These are phyloP conservation scores for Protaetia brevitarsis DNA, from an alignment of 1,140 invertebrate species.

Conservation along the genomic window DNA sequence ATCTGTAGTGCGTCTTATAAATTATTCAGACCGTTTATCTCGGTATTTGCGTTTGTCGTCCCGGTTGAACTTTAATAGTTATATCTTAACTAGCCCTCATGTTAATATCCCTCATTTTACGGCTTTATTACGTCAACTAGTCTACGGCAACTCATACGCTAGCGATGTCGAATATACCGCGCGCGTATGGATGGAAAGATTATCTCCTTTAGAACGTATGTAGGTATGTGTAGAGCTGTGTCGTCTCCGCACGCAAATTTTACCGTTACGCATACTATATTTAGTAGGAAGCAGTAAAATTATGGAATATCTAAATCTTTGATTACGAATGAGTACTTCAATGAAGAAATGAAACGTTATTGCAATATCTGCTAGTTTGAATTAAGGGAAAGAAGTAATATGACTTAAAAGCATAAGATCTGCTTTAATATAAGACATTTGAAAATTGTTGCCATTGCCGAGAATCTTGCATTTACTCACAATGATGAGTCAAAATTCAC, in stretches of 20 bases:
- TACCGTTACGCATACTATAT: neutral
- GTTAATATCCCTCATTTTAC: constrained; percentile 18
- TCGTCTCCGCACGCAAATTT: neutral
- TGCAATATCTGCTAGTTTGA: neutral
- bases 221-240: neutral
- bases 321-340: neutral
- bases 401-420: too few relatives aligned
- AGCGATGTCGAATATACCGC: neutral
- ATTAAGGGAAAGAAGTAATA: neutral
- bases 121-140: constrained; percentile 15
- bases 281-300: neutral
- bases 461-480: too few relatives aligned
- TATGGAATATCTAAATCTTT: neutral
- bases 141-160: neutral
- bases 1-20: neutral
- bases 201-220: too few relatives aligned
- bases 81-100: constrained; percentile 16
- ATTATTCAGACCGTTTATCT: constrained; percentile 12
- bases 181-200: too few relatives aligned
- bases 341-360: neutral
- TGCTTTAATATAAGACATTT: too few relatives aligned
- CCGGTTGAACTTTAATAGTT: constrained; percentile 6
- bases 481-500: too few relatives aligned
- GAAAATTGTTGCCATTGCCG: too few relatives aligned
- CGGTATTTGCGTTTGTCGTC: constrained; percentile 12